A percentile compares a stretch with the other conserved stretches of the same genome.
Evolutionary conservation across 2,113 vertebrate genomes (phyloP).

Genomic region (Muntiacus reevesi): DNA sequence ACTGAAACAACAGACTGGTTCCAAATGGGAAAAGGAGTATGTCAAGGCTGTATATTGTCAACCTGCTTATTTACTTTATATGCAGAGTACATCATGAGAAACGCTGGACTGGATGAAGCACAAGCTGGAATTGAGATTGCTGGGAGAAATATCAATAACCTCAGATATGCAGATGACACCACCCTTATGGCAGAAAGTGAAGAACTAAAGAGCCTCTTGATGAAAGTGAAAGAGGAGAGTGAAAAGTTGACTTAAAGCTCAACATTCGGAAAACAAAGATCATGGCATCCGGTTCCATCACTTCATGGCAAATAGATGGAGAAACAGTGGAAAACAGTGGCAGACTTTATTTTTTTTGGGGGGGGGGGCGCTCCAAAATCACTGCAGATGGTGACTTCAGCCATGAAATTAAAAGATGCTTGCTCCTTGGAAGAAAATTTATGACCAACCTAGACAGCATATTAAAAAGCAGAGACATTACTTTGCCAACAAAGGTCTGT

Average conservation of each 20-base stretch:
- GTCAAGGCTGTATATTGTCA: background rate
- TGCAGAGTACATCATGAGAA: background rate
- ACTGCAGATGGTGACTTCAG: background rate
- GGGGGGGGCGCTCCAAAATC: background rate
- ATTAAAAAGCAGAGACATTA: background rate
- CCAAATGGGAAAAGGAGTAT: background rate
- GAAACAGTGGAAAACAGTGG: background rate
- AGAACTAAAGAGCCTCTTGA: background rate
- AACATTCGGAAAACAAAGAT: background rate
- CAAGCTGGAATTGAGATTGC: background rate
- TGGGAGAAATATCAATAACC: background rate
- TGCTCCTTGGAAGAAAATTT: background rate
- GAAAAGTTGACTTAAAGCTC: background rate
- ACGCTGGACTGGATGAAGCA: background rate
- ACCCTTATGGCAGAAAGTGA: background rate
- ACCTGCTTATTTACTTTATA: background rate
- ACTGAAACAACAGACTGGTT: background rate
- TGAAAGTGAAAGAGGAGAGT: background rate
- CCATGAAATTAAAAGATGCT: background rate
- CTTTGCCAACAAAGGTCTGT: background rate
- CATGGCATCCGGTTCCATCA: background rate
- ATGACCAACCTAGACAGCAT: background rate
- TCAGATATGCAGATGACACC: background rate
- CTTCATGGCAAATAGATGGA: background rate
- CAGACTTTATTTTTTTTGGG: background rate